Conservation (phyloP, 2,113 vertebrate genomes). For the Cololabis saira region DNA sequence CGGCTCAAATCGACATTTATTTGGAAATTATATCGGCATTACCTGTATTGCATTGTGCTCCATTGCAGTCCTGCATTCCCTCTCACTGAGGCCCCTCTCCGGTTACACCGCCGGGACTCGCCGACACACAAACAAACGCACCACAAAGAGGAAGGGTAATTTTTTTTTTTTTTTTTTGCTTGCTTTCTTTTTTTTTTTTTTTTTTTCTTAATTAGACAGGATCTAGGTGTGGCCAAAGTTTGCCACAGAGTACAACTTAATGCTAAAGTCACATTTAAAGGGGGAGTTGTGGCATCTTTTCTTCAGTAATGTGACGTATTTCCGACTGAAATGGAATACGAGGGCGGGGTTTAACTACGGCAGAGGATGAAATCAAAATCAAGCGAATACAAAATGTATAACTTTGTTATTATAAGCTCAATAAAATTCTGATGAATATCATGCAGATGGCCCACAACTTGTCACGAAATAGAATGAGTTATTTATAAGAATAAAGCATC, state of each 20-base stretch:
- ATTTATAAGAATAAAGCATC: no score
- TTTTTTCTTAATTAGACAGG: slow-evolving; percentile 57
- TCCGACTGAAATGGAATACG: slow-evolving; percentile 44
- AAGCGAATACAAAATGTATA: not conserved
- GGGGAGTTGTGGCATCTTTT: slow-evolving; percentile 52
- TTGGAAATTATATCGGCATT: slow-evolving; percentile 69
- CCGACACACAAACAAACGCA: slow-evolving; percentile 82
- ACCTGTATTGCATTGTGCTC: slow-evolving; percentile 87
- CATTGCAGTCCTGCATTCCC: slow-evolving; percentile 87
- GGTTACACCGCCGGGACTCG: slow-evolving; percentile 85
- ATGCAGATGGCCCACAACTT: no score
- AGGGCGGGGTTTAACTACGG: slow-evolving; percentile 43
- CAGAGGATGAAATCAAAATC: slow-evolving; percentile 1
- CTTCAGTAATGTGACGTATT: slow-evolving; percentile 51
- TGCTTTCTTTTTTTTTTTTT: not conserved
- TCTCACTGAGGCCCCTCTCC: slow-evolving; percentile 81
- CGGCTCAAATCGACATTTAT: slow-evolving; percentile 25
- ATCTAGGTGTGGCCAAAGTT: slow-evolving; percentile 83
- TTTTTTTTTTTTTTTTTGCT: not conserved
- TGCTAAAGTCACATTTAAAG: slow-evolving; percentile 57
- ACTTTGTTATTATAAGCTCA: not conserved
- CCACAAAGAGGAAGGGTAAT: slow-evolving; percentile 26
- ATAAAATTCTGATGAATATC: no score
- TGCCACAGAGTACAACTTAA: slow-evolving; percentile 73
- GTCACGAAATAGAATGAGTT: no score